Conservation (phyloP, 2,888 invertebrate genomes). For the Dioctria rufipes region DNA sequence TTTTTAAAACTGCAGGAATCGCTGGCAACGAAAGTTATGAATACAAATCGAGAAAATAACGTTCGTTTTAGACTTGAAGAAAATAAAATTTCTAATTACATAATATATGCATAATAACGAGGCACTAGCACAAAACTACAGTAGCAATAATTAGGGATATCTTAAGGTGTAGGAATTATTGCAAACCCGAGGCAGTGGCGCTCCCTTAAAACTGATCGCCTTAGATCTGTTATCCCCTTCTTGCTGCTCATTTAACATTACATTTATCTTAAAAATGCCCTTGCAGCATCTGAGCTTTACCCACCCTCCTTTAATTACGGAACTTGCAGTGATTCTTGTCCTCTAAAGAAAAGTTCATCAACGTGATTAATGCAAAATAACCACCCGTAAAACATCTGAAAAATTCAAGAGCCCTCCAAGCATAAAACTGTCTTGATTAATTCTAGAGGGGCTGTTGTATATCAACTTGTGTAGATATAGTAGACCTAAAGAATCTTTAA, state of each 20-base stretch:
- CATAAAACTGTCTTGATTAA: neutral
- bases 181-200: constrained; percentile 6
- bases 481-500: neutral
- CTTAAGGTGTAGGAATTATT: neutral
- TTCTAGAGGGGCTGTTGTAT: neutral
- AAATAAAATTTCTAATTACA: neutral
- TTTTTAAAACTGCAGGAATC: neutral
- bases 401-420: neutral
- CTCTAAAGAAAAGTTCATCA: neutral
- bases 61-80: too few species aligned
- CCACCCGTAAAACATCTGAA: constrained; percentile 2
- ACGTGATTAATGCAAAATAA: neutral
- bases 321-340: neutral
- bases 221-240: neutral
- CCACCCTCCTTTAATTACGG: neutral
- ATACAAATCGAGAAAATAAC: constrained; percentile 1
- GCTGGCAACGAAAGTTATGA: neutral
- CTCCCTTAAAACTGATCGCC: neutral
- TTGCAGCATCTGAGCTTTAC: neutral
- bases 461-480: neutral
- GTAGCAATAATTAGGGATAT: neutral
- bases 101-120: neutral
- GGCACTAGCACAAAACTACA: neutral
- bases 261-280: neutral
- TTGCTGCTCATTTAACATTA: constrained; percentile 10